Evolutionary conservation across 2,113 vertebrate species (phyloP).

Genomic region (Bettongia penicillata): DNA sequence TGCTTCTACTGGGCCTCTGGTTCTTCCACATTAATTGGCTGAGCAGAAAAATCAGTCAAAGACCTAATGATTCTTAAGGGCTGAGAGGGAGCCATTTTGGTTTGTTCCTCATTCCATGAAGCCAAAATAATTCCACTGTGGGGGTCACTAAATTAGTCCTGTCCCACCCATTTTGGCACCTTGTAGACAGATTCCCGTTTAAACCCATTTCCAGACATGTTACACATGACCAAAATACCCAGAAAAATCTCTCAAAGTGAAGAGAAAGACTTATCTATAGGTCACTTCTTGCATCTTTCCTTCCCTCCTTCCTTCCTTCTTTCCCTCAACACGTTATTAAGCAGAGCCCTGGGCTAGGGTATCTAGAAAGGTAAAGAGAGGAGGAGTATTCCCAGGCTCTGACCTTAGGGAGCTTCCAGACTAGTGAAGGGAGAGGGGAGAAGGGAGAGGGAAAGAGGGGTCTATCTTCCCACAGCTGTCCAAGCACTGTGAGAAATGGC

Average conservation of each 20-base stretch:
- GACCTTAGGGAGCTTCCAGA: background rate
- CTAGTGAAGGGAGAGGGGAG: background rate
- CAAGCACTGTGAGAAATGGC: background rate
- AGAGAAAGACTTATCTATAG: background rate
- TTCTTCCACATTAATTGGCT: background rate
- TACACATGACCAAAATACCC: background rate
- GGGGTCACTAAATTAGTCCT: background rate
- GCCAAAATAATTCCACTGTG: background rate
- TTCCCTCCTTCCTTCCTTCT: background rate
- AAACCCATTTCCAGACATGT: background rate
- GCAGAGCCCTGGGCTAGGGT: background rate
- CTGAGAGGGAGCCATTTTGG: background rate
- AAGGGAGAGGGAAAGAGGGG: background rate
- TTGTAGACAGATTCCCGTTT: background rate
- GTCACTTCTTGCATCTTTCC: background rate
- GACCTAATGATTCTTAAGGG: no score
- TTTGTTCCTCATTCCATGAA: background rate
- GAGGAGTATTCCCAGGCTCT: background rate
- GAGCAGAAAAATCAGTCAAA: background rate
- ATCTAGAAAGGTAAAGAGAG: background rate
- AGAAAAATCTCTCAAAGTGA: background rate
- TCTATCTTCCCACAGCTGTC: background rate
- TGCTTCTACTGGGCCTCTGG: background rate
- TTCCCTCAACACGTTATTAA: background rate
- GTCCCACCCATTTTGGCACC: background rate